A percentile compares a stretch with the other conserved stretches of the same genome.
Conservation (phyloP, 2,888 invertebrate species). For the Campoletis raptor region DNA sequence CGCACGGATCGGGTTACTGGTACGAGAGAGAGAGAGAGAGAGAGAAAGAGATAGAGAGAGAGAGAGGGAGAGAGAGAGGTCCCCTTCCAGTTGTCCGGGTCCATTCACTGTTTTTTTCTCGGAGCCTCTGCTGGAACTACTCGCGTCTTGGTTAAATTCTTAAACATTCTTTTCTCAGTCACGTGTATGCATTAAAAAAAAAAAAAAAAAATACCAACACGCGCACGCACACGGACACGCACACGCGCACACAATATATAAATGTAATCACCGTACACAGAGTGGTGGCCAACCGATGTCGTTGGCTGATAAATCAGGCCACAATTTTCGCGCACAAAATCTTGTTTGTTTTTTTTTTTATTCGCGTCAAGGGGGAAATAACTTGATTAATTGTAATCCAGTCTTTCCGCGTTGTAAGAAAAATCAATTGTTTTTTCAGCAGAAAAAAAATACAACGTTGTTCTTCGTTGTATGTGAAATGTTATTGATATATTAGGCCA, state of each 20-base stretch:
- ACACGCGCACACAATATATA: neutral
- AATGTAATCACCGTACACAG: constrained; percentile 32
- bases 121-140: constrained; percentile 16
- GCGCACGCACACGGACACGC: neutral
- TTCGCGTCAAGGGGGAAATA: neutral
- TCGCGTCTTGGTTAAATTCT: constrained; percentile 30
- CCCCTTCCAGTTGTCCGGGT: constrained; percentile 61
- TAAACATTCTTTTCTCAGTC: constrained; percentile 14
- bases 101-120: constrained; percentile 63
- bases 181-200: neutral
- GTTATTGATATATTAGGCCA: neutral
- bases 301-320: neutral
- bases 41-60: no score
- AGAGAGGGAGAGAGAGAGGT: constrained; percentile 33
- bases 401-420: no score
- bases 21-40: constrained; percentile 18
- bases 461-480: neutral
- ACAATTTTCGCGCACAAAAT: constrained; percentile 22
- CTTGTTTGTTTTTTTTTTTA: neutral
- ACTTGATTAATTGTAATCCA: neutral
- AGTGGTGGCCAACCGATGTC: neutral
- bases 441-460: neutral
- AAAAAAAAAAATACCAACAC: neutral
- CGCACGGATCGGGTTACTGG: constrained; percentile 69
- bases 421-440: no score